These are phyloP conservation scores for Grus americana DNA, from an alignment of 2,113 vertebrate species.

Conservation along the genomic window DNA sequence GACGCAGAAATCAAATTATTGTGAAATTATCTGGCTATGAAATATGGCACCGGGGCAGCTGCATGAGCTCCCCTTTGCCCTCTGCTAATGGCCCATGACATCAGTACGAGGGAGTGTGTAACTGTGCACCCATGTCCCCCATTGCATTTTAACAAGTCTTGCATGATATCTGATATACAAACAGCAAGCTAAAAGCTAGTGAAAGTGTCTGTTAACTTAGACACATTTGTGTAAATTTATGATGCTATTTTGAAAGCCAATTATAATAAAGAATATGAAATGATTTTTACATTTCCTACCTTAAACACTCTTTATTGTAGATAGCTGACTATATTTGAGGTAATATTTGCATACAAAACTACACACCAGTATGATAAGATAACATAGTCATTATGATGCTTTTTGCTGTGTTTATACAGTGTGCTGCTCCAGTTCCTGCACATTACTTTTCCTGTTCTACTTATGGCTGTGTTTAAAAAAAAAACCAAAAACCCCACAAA, in stretches of 20 bases:
- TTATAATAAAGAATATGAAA: background rate
- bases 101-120: background rate
- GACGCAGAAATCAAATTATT: background rate
- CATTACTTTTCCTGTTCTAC: background rate
- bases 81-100: background rate
- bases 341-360: slow-evolving; percentile 10
- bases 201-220: background rate
- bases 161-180: background rate
- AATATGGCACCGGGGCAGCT: background rate
- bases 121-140: background rate
- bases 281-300: background rate
- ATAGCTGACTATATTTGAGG: background rate
- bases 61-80: background rate
- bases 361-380: slow-evolving; percentile 11
- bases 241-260: background rate
- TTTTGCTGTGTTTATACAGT: background rate
- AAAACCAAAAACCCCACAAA: background rate
- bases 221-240: background rate
- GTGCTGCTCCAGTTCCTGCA: slow-evolving; percentile 13
- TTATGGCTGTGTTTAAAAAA: background rate
- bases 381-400: background rate
- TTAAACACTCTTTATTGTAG: background rate
- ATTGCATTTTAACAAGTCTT: background rate
- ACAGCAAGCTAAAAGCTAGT: background rate
- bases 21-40: background rate